Base-by-base conservation (phyloP, 2,113 vertebrate genomes). In the Microcebus griseorufus region DNA sequence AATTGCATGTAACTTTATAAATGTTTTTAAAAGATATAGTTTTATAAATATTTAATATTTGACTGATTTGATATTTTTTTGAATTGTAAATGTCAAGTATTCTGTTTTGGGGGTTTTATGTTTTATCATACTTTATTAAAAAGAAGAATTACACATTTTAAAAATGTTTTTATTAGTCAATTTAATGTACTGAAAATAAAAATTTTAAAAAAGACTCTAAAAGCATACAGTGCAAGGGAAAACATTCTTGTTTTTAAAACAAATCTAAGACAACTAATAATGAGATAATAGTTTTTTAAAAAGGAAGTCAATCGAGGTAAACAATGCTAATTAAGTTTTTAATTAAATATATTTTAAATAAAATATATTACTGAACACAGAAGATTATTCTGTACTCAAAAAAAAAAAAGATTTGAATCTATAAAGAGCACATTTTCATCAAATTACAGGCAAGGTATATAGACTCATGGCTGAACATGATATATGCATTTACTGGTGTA, bases 111-210 rank as follows among this genome's bases (percentile, higher is more conserved):
- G 51, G 13, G 13, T 53, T 53, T 53, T 53, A 53, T 98, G 98
- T 99, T 99, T 99, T 99, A 99, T 99, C 99, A 99, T 99, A 98
- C 99, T 99, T 99, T 99, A 98, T 99, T 99, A 98, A 98, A 98
- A 98, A 98, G 97, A 98, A 98, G 99, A 99, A 99, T 98, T 99
- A 99, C 99, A 99, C 98, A 99, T 99, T 99, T 99, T 99, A 99
- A 99, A 98, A 99, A 99, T 98, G 99, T 99, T 99, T 99, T 99
- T 99, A 99, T 99, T 98, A 99, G 99, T 99, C 98, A 99, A 99
- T 99, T 99, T 99, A 99, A 99, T 99, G 99, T 99, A 99, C 98
- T 98, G 98, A 99, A 98, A 99, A 99, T 99, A 99, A 99, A 99
- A 98, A 98, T 86, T 96, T 1, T 14, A 95, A 98, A 98, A 90